Percentiles rank a stretch among this genome's conserved stretches.
These are phyloP conservation scores for Sinosuthora webbiana DNA, from an alignment of 2,113 vertebrate genomes.

Conservation along the genomic window DNA sequence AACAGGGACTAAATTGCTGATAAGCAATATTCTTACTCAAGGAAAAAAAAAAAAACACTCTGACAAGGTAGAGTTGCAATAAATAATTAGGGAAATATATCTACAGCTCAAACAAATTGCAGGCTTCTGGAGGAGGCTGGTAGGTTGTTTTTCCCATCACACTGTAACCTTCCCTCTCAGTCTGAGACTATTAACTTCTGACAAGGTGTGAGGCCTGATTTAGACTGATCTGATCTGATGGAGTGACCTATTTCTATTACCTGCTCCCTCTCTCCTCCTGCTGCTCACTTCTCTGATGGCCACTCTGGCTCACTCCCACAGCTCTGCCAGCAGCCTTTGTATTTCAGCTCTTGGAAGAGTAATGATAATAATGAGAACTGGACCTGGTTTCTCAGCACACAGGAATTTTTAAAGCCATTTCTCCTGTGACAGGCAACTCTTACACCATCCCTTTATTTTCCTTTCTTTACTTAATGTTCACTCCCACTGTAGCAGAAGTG, in stretches of 20 bases:
- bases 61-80: neutral
- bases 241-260: conserved; percentile 34
- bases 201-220: conserved; percentile 16
- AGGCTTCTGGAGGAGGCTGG: neutral
- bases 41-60: accelerated
- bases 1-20: neutral
- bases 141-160: neutral
- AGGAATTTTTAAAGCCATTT: neutral
- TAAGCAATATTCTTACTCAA: neutral
- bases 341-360: neutral
- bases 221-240: neutral
- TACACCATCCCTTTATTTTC: neutral
- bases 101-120: neutral
- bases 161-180: neutral
- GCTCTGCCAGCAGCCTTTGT: neutral
- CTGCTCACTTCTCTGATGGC: neutral
- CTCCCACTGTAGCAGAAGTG: neutral
- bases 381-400: neutral
- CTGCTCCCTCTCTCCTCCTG: neutral
- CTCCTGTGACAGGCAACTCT: neutral
- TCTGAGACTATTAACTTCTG: conserved; percentile 17
- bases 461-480: neutral
- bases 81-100: neutral
- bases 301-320: neutral
- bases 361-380: neutral